Evolutionary conservation across 2,888 invertebrate genomes (phyloP).

Genomic region (Entomobrya multifasciata): DNA sequence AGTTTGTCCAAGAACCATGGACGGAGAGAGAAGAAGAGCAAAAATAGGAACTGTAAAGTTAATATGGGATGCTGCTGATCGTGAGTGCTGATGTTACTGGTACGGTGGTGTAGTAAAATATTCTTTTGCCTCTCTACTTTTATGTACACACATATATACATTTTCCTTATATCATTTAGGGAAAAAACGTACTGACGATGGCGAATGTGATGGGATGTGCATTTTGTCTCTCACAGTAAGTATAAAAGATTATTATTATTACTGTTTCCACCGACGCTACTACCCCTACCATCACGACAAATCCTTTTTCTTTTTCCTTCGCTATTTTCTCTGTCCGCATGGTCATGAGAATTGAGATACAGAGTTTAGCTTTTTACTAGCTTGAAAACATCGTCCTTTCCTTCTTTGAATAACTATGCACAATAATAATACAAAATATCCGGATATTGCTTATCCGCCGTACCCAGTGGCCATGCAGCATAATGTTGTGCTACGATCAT

Average conservation of each 20-base stretch:
- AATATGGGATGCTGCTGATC: no score
- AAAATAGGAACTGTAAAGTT: constrained; percentile 10
- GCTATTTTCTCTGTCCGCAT: neutral
- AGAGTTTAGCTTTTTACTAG: neutral
- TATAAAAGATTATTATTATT: constrained; percentile 64
- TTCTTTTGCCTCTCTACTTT: no score
- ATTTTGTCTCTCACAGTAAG: constrained; percentile 49
- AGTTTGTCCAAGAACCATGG: constrained; percentile 65
- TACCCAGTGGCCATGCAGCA: constrained; percentile 11
- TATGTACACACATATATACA: neutral
- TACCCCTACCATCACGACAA: constrained; percentile 25
- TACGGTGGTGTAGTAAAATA: no score
- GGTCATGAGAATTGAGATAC: constrained; percentile 23
- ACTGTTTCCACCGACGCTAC: constrained; percentile 14
- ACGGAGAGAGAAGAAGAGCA: neutral
- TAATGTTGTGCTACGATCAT: constrained; percentile 2
- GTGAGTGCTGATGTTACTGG: neutral
- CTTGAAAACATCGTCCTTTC: neutral
- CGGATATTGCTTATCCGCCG: constrained; percentile 52
- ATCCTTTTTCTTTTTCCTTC: neutral
- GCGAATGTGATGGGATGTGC: constrained; percentile 56
- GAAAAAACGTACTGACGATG: neutral
- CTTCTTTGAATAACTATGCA: constrained; percentile 14
- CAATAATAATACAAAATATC: constrained; percentile 45
- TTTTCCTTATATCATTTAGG: constrained; percentile 5